Evolutionary conservation across 2,888 invertebrate species (phyloP), one percentile per base, ranked within the genome.

Genomic region (Yponomeuta sedellus): DNA sequence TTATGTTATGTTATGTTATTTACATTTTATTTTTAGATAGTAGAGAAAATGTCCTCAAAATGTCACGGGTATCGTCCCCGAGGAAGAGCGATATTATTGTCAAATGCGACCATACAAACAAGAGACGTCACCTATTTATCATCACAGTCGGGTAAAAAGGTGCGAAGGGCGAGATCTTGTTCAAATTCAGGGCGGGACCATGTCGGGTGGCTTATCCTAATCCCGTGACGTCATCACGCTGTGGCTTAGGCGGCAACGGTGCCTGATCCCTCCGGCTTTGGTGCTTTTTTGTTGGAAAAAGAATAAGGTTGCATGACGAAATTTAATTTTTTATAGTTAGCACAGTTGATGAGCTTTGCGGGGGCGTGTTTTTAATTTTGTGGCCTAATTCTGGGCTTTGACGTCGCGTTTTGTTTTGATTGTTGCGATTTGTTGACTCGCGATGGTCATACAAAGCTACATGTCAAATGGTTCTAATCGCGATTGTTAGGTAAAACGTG

Each of bases 121-220:
- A 5, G 34, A 34, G 34, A 34, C 10, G 34, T 34, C 34, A 1
- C 34, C 10, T 34, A 8, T 3, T 34, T 34, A 34, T 6, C 8
- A 8, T 16, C 44, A 16, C 3, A 52, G 16, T 52, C 44, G 44
- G 44, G 44, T 12, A 16, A 52, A 52, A 52, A 52, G 44, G 59
- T 59, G 59, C 11, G 25, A 59, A 59, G 71, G 72, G 67, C 68
- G 61, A 66, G 61, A 71, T 56, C 72, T 76, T 75, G 76, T 77
- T 76, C 73, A 74, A 73, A 77, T 78, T 77, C 77, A 74, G 68
- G 74, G 69, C 70, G 69, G 68, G 82, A 81, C 75, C 71, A 70
- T 74, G 69, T 69, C 65, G 71, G 75, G 79, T 80, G 80, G 77
- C 76, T 77, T 72, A 68, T 69, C 69, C 69, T 67, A 25, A 44